These are phyloP conservation scores for Pteropus alecto DNA, from an alignment of 2,113 vertebrate genomes.

Conservation along the genomic window DNA sequence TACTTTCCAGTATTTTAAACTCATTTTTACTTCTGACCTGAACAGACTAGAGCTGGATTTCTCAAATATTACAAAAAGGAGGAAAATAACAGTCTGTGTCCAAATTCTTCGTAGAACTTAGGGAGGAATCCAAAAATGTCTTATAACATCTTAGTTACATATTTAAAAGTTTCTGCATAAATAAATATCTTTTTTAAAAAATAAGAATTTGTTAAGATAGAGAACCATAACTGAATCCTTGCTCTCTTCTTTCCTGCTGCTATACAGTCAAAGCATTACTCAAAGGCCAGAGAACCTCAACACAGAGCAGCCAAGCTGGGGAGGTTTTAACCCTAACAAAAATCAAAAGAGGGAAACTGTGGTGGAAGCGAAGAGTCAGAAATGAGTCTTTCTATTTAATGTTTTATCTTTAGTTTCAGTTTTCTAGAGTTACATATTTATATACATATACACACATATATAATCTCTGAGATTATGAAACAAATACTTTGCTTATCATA, in stretches of 20 bases:
- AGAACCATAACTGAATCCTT: neutral
- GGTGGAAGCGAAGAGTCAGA: neutral
- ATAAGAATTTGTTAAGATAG: conserved; percentile 10
- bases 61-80: conserved; percentile 7
- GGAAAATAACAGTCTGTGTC: conserved; percentile 7
- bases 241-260: neutral
- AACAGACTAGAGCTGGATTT: conserved; percentile 28
- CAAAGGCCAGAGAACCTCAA: conserved; percentile 33
- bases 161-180: conserved; percentile 14
- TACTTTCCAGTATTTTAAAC: conserved; percentile 56
- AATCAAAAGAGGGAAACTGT: neutral
- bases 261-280: conserved; percentile 4
- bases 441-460: neutral
- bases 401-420: neutral
- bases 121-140: neutral
- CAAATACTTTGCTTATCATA: neutral
- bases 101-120: neutral
- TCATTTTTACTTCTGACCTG: conserved; percentile 18
- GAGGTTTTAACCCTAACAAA: neutral
- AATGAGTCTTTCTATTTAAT: neutral
- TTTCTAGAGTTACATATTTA: neutral
- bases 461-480: conserved; percentile 26
- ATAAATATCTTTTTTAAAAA: conserved; percentile 8
- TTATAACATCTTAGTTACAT: conserved; percentile 40
- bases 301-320: neutral